Conservation (phyloP, 2,797 vertebrate genomes). For the Chrysocyon brachyurus region DNA sequence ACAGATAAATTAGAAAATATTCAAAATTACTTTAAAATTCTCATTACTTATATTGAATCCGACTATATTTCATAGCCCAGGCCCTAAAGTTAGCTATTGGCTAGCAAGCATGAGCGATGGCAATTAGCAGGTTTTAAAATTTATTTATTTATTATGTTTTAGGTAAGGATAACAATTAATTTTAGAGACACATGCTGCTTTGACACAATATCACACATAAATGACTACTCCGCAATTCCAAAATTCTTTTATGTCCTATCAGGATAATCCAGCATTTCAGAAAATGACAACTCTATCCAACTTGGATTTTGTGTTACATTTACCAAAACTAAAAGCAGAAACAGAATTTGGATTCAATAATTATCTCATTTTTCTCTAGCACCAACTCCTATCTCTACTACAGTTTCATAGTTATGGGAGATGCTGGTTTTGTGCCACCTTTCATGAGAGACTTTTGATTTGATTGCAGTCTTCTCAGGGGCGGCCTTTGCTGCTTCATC, state of each 20-base stretch:
- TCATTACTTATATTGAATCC: background rate
- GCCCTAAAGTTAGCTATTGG: background rate
- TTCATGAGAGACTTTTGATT: background rate
- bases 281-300: background rate
- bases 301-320: background rate
- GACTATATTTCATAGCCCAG: background rate
- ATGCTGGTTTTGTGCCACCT: background rate
- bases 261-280: background rate
- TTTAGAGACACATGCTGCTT: background rate
- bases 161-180: background rate
- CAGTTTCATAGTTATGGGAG: background rate
- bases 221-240: background rate
- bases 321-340: background rate
- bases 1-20: background rate
- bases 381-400: background rate
- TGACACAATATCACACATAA: background rate
- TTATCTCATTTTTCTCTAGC: background rate
- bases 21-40: background rate
- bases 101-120: background rate
- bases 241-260: conserved; percentile 13
- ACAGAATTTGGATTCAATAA: background rate
- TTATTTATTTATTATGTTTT: background rate
- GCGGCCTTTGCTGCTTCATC: background rate
- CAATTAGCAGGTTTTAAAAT: background rate
- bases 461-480: background rate